phyloP scores from a whole-genome alignment of 2,888 invertebrate genomes.

The Galerucella nymphaeae region DNA sequence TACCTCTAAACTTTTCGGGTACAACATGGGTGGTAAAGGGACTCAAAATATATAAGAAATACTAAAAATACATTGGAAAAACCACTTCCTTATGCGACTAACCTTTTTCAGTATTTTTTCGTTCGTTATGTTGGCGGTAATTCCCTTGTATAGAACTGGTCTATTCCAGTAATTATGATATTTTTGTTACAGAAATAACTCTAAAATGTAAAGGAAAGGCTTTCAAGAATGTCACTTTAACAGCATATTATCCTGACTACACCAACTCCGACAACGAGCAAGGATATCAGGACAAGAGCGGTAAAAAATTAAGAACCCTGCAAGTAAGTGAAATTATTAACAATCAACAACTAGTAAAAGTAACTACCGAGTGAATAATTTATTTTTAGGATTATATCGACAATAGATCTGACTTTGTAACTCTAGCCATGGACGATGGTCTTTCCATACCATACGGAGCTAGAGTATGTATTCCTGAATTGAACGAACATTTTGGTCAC shows the following conservation, averaged over 20 bases:
- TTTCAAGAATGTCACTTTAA: slow-evolving; percentile 64
- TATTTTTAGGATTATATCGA: slow-evolving; percentile 66
- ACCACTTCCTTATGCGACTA: too few species aligned
- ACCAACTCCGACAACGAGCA: slow-evolving; percentile 61
- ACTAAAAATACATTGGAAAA: too few species aligned
- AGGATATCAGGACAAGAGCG: slow-evolving; percentile 64
- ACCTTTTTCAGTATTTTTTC: too few species aligned
- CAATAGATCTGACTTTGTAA: slow-evolving; percentile 65
- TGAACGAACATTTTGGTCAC: slow-evolving; percentile 66
- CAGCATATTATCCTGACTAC: slow-evolving; percentile 68
- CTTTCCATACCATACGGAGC: slow-evolving; percentile 65
- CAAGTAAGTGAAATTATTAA: slow-evolving; percentile 61
- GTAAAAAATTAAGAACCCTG: slow-evolving; percentile 64
- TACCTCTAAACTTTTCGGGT: too few species aligned
- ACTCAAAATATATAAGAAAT: too few species aligned
- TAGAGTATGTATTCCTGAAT: slow-evolving; percentile 66
- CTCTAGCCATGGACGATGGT: slow-evolving; percentile 66
- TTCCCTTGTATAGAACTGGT: too few species aligned
- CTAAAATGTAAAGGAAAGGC: slow-evolving; percentile 63
- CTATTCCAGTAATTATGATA: too few species aligned
- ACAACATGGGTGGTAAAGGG: too few species aligned
- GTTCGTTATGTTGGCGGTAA: too few species aligned
- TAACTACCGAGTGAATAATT: too few species aligned
- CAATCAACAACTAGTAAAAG: too few species aligned
- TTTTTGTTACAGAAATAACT: slow-evolving; percentile 54